Conservation (phyloP, 2,888 invertebrate genomes). For the Drosophila kanekoi region DNA sequence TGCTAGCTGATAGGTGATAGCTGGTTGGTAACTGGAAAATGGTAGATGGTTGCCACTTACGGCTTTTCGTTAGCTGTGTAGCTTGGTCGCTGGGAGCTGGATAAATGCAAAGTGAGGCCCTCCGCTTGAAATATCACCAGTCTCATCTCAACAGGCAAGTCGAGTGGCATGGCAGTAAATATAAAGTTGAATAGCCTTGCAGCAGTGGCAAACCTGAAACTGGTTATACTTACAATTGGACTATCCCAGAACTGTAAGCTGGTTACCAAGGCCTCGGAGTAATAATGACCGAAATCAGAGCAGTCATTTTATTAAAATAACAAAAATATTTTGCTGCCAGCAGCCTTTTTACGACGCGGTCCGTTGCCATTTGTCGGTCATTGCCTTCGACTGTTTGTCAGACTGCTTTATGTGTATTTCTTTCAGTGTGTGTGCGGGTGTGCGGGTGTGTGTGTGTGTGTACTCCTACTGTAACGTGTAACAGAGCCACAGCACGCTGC, state of each 20-base stretch:
- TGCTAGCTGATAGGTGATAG: constrained; percentile 31
- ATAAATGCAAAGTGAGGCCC: constrained; percentile 60
- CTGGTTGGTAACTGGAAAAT: constrained; percentile 23
- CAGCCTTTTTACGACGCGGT: constrained; percentile 58
- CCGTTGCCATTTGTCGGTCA: constrained; percentile 65
- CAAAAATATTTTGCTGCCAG: constrained; percentile 67
- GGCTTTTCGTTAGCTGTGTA: not conserved
- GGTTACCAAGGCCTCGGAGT: constrained; percentile 16
- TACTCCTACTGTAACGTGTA: constrained; percentile 5
- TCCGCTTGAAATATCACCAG: constrained; percentile 62
- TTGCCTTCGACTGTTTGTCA: constrained; percentile 53
- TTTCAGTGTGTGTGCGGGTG: not conserved
- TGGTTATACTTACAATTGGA: not conserved
- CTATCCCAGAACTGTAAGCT: not conserved
- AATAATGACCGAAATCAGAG: constrained; percentile 75
- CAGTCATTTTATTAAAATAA: constrained; percentile 76
- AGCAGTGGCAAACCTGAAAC: not conserved
- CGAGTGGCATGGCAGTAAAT: constrained; percentile 46
- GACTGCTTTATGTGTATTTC: constrained; percentile 16
- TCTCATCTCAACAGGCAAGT: constrained; percentile 26
- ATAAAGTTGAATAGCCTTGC: constrained; percentile 28
- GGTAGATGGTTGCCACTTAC: constrained; percentile 15
- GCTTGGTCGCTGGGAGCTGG: not conserved
- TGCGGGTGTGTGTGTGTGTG: not conserved
- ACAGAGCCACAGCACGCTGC: constrained; percentile 6